Percentiles rank a stretch among this genome's conserved stretches.
These are phyloP conservation scores for Malurus alboscapulatus DNA, from an alignment of 2,113 vertebrate genomes.

Conservation along the genomic window DNA sequence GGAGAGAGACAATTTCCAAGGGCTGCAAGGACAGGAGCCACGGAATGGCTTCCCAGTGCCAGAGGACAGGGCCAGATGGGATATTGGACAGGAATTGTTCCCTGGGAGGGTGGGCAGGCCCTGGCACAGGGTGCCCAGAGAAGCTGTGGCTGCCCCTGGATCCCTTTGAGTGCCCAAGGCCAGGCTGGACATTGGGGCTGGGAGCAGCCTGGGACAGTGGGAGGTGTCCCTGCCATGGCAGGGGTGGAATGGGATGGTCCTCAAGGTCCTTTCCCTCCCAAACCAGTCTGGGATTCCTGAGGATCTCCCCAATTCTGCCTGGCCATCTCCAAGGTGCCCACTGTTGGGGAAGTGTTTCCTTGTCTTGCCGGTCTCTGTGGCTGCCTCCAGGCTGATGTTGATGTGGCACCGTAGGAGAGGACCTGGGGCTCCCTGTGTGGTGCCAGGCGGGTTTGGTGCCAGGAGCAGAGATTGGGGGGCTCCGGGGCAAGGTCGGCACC, in stretches of 20 bases:
- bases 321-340: rapidly evolving
- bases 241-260: rapidly evolving
- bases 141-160: background rate
- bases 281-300: background rate
- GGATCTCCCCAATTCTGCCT: rapidly evolving
- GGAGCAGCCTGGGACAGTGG: background rate
- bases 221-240: background rate
- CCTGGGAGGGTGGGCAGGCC: background rate
- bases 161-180: background rate
- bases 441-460: rapidly evolving
- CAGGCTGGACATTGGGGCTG: background rate
- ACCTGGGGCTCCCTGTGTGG: rapidly evolving
- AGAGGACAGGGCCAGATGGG: background rate
- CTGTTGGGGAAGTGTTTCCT: background rate
- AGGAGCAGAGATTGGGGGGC: background rate
- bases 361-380: rapidly evolving
- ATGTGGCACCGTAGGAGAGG: rapidly evolving
- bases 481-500: rapidly evolving
- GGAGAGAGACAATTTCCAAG: too few species aligned
- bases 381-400: background rate
- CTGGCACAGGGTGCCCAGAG: background rate
- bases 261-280: background rate
- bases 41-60: background rate
- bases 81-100: background rate
- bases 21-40: background rate